Conservation (phyloP, 2,113 vertebrate genomes). For the Dasypus novemcinctus region DNA sequence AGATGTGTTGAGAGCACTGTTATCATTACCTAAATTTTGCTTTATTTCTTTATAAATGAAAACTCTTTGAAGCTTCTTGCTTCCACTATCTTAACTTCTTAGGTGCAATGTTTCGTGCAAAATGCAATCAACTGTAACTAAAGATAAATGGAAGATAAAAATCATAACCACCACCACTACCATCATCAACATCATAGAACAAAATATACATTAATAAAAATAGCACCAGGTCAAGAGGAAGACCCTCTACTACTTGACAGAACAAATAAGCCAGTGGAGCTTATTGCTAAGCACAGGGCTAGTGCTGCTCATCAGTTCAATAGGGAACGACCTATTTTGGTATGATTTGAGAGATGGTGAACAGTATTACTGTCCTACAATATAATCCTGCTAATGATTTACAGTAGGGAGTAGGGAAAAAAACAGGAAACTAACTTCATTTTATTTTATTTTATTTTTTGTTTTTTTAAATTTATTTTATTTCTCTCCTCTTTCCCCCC, state of each 20-base stretch:
- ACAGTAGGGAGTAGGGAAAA: background rate
- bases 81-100: background rate
- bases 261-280: background rate
- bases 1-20: background rate
- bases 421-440: background rate
- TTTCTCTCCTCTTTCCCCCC: too few relatives aligned
- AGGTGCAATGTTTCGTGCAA: background rate
- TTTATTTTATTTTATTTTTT: too few relatives aligned
- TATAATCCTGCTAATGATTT: conserved; percentile 32
- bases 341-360: background rate
- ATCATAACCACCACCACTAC: background rate
- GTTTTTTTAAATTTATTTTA: too few relatives aligned
- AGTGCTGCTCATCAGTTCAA: background rate
- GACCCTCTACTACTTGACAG: background rate
- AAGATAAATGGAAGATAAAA: conserved; percentile 35
- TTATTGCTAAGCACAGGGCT: background rate
- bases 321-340: background rate
- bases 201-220: background rate
- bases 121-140: background rate
- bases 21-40: background rate
- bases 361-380: conserved; percentile 13
- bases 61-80: background rate
- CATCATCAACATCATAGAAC: background rate
- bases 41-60: background rate
- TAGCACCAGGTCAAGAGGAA: background rate